Conservation (phyloP, 2,797 vertebrate species). For the Gouania willdenowi region DNA sequence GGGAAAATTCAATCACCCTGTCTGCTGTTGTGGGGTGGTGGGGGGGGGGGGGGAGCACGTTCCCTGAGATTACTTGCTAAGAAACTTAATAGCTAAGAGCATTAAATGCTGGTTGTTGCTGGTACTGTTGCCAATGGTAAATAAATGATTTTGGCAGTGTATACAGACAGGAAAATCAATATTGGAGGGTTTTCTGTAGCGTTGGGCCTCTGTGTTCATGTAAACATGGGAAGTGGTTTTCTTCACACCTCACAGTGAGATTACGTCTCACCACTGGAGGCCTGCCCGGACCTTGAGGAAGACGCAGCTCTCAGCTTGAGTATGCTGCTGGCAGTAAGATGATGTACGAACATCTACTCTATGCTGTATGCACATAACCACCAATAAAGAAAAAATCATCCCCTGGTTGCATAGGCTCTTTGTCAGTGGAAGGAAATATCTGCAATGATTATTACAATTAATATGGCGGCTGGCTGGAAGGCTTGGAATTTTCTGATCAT, state of each 20-base stretch:
- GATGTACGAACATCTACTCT: slow-evolving; percentile 43
- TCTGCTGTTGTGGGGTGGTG: slow-evolving; percentile 56
- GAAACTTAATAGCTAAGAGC: slow-evolving; percentile 82
- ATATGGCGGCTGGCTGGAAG: slow-evolving; percentile 35
- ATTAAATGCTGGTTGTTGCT: slow-evolving; percentile 83
- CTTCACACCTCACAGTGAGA: slow-evolving; percentile 85
- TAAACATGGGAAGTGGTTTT: slow-evolving; percentile 97
- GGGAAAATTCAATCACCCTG: slow-evolving; percentile 73
- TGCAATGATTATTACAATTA: slow-evolving; percentile 49
- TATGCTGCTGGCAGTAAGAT: slow-evolving; percentile 34
- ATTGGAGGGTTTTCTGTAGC: slow-evolving; percentile 89
- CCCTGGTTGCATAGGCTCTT: slow-evolving; percentile 15
- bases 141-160: slow-evolving; percentile 94
- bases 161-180: slow-evolving; percentile 95
- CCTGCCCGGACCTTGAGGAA: slow-evolving; percentile 49
- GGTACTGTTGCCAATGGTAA: slow-evolving; percentile 89
- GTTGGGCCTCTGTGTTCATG: slow-evolving; percentile 92
- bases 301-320: slow-evolving; percentile 65
- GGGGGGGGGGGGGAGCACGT: slow-evolving; percentile 51
- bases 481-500: slow-evolving; percentile 41
- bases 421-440: slow-evolving; percentile 20
- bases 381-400: too few relatives aligned
- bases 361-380: slow-evolving; percentile 37
- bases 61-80: slow-evolving; percentile 77
- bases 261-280: slow-evolving; percentile 79